Conservation (phyloP, 2,797 vertebrate genomes). For the Rhadinocentrus ornatus region DNA sequence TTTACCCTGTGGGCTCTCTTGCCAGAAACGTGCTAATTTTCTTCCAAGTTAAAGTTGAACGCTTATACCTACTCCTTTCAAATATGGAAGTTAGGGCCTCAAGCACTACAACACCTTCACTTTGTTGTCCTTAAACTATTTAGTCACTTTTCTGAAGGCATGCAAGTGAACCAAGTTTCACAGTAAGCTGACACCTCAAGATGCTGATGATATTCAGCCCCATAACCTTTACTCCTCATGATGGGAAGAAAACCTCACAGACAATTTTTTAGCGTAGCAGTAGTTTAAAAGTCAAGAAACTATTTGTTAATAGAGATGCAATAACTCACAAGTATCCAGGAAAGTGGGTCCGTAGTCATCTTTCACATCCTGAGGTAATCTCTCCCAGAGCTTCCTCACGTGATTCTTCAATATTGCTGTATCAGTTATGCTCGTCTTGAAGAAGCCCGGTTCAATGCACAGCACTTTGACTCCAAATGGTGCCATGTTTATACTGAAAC, state of each 20-base stretch:
- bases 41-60: background rate
- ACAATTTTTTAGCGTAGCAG: no score
- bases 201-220: background rate
- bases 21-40: background rate
- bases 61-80: background rate
- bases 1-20: no score
- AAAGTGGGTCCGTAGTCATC: constrained; percentile 75
- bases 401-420: background rate
- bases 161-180: background rate
- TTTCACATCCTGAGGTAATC: constrained; percentile 72
- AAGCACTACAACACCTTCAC: background rate
- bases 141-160: background rate
- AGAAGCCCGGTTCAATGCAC: constrained; percentile 84
- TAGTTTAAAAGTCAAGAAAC: background rate
- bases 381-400: constrained; percentile 68
- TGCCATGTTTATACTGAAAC: constrained; percentile 70
- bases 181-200: background rate
- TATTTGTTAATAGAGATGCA: constrained; percentile 20
- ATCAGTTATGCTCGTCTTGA: constrained; percentile 76
- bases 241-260: background rate
- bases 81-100: background rate
- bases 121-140: background rate
- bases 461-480: constrained; percentile 78
- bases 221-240: background rate
- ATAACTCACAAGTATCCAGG: constrained; percentile 59